These are phyloP conservation scores for Psilopogon haemacephalus DNA, from an alignment of 2,113 vertebrate genomes.

Conservation along the genomic window DNA sequence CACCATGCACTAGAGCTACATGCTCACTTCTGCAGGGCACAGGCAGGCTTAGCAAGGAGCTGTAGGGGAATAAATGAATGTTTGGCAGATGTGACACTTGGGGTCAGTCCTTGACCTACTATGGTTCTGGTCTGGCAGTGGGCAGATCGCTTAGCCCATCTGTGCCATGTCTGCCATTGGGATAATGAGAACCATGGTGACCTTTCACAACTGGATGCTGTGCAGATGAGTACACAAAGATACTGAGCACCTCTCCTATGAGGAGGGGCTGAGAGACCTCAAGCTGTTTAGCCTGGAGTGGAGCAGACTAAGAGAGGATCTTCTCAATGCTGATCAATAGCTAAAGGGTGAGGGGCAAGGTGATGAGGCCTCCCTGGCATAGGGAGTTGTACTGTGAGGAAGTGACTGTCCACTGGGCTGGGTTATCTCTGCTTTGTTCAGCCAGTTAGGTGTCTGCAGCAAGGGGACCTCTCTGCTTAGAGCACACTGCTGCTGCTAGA, in stretches of 20 bases:
- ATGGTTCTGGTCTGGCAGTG: rapidly evolving
- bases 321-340: neutral
- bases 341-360: neutral
- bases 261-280: neutral
- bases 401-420: rapidly evolving
- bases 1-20: rapidly evolving
- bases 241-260: neutral
- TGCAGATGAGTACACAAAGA: neutral
- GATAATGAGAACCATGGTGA: rapidly evolving
- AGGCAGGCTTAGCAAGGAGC: neutral
- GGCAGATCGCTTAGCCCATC: neutral
- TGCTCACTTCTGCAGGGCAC: rapidly evolving
- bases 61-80: neutral
- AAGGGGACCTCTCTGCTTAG: neutral
- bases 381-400: rapidly evolving
- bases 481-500: neutral
- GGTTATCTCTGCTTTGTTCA: neutral
- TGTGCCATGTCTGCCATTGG: neutral
- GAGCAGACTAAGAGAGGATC: neutral
- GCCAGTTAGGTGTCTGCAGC: neutral
- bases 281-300: neutral
- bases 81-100: neutral
- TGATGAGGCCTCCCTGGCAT: neutral
- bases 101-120: neutral
- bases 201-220: neutral